phyloP scores from a whole-genome alignment of 2,113 vertebrate genomes.

The Galbula dea region DNA sequence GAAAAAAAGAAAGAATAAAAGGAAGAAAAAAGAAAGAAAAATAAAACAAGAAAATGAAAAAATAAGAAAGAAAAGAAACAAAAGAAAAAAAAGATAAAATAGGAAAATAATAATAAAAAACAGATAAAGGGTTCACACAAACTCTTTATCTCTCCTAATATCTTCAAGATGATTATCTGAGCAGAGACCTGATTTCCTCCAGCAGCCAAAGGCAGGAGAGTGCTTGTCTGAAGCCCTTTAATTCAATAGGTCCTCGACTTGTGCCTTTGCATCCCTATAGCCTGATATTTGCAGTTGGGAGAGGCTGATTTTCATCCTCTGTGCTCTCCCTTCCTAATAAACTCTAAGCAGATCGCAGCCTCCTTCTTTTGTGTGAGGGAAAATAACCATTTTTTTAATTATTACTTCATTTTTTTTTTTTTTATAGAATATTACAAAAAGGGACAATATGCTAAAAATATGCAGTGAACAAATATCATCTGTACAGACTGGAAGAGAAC shows the following conservation, averaged over 20 bases:
- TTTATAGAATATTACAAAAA: slow-evolving; percentile 79
- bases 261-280: slow-evolving; percentile 42
- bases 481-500: slow-evolving; percentile 99
- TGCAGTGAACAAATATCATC: slow-evolving; percentile 93
- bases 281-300: slow-evolving; percentile 6
- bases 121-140: not conserved
- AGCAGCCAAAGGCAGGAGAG: slow-evolving; percentile 4
- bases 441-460: slow-evolving; percentile 91
- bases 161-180: not conserved
- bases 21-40: too few relatives aligned
- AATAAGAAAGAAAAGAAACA: too few relatives aligned
- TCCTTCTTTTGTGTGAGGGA: slow-evolving; percentile 72
- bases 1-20: too few relatives aligned
- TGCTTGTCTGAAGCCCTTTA: slow-evolving; percentile 20
- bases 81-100: not conserved
- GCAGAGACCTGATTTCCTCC: not conserved
- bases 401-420: slow-evolving; percentile 58
- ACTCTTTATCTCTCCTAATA: not conserved
- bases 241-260: slow-evolving; percentile 40
- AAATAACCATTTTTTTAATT: slow-evolving; percentile 59
- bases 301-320: slow-evolving; percentile 59
- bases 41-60: too few relatives aligned
- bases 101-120: not conserved
- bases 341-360: slow-evolving; percentile 64
- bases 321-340: slow-evolving; percentile 65